phyloP scores from a whole-genome alignment of 2,888 invertebrate genomes.

The Xestoiulus laeticollis region DNA sequence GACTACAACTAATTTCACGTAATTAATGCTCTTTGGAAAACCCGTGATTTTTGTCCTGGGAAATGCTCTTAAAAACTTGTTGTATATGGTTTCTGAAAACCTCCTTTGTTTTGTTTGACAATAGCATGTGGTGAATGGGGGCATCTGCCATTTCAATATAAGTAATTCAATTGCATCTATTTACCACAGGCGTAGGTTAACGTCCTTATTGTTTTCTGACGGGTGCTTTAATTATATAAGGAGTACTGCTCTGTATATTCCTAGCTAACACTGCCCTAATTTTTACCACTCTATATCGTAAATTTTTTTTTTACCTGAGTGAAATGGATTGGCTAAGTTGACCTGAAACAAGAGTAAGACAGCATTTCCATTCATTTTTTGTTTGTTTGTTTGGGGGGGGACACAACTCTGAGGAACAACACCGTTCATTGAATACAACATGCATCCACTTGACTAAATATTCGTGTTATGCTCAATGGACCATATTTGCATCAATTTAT shows the following conservation, averaged over 20 bases:
- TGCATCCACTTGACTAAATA: not conserved
- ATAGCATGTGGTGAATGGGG: not conserved
- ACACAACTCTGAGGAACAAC: not conserved
- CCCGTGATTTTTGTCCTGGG: constrained; percentile 3
- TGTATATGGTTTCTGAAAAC: not conserved
- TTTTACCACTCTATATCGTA: not conserved
- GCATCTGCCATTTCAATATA: not conserved
- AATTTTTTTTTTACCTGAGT: not conserved
- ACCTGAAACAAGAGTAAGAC: not conserved
- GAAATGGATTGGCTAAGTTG: constrained; percentile 2
- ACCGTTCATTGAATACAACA: not conserved
- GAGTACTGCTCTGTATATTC: not conserved
- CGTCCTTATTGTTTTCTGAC: not conserved
- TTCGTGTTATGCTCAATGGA: not conserved
- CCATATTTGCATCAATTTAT: not conserved
- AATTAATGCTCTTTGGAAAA: not conserved
- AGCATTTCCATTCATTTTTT: constrained; percentile 18
- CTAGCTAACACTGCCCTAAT: not conserved
- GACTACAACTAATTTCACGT: not conserved
- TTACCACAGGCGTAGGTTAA: not conserved
- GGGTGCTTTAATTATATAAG: not conserved
- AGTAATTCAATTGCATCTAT: not conserved
- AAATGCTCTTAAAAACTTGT: not conserved
- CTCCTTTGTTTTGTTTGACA: not conserved
- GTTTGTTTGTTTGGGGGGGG: not conserved